These are phyloP conservation scores for Epiblema foenella DNA, from an alignment of 2,888 invertebrate species.

Conservation along the genomic window DNA sequence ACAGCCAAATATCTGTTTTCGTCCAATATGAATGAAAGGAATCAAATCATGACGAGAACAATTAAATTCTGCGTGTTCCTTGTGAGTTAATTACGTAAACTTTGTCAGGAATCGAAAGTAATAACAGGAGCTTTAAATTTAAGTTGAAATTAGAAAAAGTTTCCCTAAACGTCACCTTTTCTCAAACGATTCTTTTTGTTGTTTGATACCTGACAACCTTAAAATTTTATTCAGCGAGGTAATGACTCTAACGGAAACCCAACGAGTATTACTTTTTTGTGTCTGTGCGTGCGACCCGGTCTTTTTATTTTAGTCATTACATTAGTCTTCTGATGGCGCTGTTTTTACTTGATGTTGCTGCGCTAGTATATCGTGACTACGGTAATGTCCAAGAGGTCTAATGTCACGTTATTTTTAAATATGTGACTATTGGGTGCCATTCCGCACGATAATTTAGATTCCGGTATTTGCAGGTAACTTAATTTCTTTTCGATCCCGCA, in stretches of 20 bases:
- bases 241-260: slow-evolving; percentile 26
- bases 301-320: slow-evolving; percentile 36
- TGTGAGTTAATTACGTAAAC: slow-evolving; percentile 39
- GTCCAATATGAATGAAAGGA: not conserved
- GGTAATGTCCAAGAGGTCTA: not conserved
- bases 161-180: slow-evolving; percentile 48
- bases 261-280: slow-evolving; percentile 33
- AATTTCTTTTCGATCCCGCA: too few relatives aligned
- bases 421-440: too few relatives aligned
- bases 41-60: not conserved
- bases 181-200: slow-evolving; percentile 43
- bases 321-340: slow-evolving; percentile 24
- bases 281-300: slow-evolving; percentile 13
- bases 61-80: slow-evolving; percentile 33
- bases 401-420: too few relatives aligned
- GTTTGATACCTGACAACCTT: slow-evolving; percentile 48
- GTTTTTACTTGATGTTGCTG: slow-evolving; percentile 7
- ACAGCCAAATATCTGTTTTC: not conserved
- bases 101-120: slow-evolving; percentile 35
- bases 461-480: too few relatives aligned
- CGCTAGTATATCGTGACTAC: not conserved
- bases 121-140: slow-evolving; percentile 41
- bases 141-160: slow-evolving; percentile 53
- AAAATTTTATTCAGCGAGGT: slow-evolving; percentile 36
- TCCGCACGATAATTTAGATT: too few relatives aligned